Conservation (phyloP, 2,888 invertebrate genomes). For the Mesopsocus fuscifrons region DNA sequence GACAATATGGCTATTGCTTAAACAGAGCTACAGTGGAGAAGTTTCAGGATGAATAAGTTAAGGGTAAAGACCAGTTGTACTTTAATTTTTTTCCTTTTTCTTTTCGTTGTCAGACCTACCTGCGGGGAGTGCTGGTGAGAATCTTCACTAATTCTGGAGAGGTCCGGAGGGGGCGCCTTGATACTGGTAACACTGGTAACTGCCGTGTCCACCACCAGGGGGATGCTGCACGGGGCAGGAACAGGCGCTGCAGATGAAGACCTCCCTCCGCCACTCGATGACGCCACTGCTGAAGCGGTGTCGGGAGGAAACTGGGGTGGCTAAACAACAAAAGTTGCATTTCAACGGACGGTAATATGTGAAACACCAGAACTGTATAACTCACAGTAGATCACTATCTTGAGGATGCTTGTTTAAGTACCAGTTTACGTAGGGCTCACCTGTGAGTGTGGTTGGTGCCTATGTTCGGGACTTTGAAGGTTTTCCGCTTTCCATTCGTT, state of each 20-base stretch:
- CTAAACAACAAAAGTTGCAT: not conserved
- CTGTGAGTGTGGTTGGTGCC: constrained; percentile 14
- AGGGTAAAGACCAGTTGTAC: no score
- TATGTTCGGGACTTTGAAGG: constrained; percentile 36
- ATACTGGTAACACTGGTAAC: not conserved
- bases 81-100: no score
- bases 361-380: no score
- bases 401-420: no score
- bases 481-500: constrained; percentile 85
- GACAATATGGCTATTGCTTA: no score
- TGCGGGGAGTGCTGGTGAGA: constrained; percentile 23
- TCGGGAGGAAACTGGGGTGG: not conserved
- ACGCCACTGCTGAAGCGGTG: not conserved
- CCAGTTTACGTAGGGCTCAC: no score
- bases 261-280: not conserved
- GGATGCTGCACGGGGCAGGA: constrained; percentile 5
- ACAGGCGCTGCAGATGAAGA: no score
- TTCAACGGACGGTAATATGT: no score
- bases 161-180: constrained; percentile 17
- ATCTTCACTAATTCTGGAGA: constrained; percentile 32
- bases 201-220: not conserved
- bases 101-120: no score
- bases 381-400: no score
- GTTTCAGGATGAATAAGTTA: no score
- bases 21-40: no score